Base-by-base conservation (phyloP, 2,797 vertebrate genomes). In the Phylloscopus collybita region DNA sequence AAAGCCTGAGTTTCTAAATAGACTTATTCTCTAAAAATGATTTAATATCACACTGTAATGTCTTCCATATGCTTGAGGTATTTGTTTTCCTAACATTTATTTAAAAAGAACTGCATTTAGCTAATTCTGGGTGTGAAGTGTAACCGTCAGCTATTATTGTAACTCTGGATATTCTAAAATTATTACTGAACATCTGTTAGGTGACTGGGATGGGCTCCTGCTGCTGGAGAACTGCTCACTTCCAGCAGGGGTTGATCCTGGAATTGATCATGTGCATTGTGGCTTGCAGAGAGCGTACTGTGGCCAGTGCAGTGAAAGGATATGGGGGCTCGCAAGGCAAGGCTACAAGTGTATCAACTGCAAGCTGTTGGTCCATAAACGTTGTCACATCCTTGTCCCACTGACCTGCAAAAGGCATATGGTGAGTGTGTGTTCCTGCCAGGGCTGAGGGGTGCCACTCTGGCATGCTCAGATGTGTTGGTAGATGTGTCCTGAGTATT, bases 331-430 rank as follows among this genome's bases (percentile, higher is more conserved):
- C 95, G 98, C 98, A 89, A 98, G 97, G 98, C 99, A 99, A 98
- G 99, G 99, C 98, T 99, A 99, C 99, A 99, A 99, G 98, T 99
- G 99, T 98, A 98, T 99, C 98, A 98, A 98, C 98, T 99, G 99
- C 99, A 98, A 98, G 96, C 97, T 99, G 93, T 98, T 99, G 98
- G 99, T 99, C 98, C 99, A 99, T 99, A 99, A 99, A 97, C 99
- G 99, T 96, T 99, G 99, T 98, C 99, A 99, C 98, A 98, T 98
- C 97, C 98, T 99, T 80, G 98, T 99, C 97, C 98, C 98, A 94
- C 98, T 98, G 98, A 99, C 98, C 98, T 99, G 99, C 98, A 98
- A 98, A 97, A 99, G 98, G 99, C 99, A 98, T 99, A 99, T 99
- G 99, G 99, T 99, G 97, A 99, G 99, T 98, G 11, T 34, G 64